Evolutionary conservation across 2,888 invertebrate genomes (phyloP).

Genomic region (Xestia c-nigrum): DNA sequence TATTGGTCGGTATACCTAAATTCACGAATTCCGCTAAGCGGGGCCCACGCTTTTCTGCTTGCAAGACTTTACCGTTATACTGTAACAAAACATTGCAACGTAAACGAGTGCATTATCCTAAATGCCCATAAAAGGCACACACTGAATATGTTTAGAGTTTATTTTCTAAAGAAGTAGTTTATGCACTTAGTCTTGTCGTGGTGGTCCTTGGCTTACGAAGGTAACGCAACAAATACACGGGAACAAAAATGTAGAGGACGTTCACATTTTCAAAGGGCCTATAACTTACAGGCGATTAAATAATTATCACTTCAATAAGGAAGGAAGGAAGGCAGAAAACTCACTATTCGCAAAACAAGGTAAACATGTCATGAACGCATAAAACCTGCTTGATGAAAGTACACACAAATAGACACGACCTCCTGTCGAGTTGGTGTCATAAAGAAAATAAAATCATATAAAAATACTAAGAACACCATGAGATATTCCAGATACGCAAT

Average conservation of each 20-base stretch:
- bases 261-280: background rate
- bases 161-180: constrained; percentile 67
- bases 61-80: constrained; percentile 71
- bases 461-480: constrained; percentile 23
- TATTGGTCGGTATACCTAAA: constrained; percentile 65
- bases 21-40: constrained; percentile 69
- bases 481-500: constrained; percentile 25
- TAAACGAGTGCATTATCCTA: constrained; percentile 80
- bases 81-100: constrained; percentile 75
- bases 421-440: background rate
- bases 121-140: constrained; percentile 75
- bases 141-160: constrained; percentile 70
- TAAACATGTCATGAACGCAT: constrained; percentile 33
- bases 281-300: background rate
- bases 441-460: constrained; percentile 13
- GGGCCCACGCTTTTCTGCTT: constrained; percentile 69
- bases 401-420: constrained; percentile 13
- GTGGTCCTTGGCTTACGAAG: constrained; percentile 30
- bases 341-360: constrained; percentile 32
- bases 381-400: constrained; percentile 34
- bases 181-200: constrained; percentile 41
- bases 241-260: constrained; percentile 12
- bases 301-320: constrained; percentile 5
- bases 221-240: constrained; percentile 1
- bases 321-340: constrained; percentile 31